Percentiles rank a stretch among this genome's conserved stretches.
Conservation (phyloP, 1,140 invertebrate genomes). For the Tyrophagus putrescentiae region DNA sequence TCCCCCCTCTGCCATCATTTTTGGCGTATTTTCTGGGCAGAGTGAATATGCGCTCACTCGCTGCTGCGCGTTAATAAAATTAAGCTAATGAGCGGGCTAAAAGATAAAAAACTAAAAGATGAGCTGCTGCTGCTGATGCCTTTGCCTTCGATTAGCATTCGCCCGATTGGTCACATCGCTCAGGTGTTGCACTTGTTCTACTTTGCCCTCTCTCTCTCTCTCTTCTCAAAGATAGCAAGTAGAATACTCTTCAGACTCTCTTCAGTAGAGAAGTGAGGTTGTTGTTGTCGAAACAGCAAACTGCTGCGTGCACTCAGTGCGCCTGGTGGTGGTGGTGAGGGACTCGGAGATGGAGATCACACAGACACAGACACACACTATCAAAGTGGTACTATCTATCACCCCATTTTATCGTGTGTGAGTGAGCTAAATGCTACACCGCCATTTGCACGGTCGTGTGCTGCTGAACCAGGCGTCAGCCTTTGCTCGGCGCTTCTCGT, state of each 20-base stretch:
- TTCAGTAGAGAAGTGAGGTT: background rate
- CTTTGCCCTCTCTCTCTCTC: background rate
- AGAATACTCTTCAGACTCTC: background rate
- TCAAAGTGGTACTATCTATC: background rate
- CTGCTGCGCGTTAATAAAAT: constrained; percentile 3
- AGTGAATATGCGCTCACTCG: background rate
- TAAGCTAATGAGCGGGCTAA: constrained; percentile 16
- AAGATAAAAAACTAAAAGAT: no score
- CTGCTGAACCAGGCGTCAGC: no score
- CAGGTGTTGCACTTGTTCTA: background rate
- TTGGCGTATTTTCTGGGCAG: background rate
- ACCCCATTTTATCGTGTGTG: background rate
- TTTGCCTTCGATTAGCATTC: constrained; percentile 2
- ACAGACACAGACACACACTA: background rate
- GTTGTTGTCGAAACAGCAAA: background rate
- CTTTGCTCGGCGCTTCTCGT: no score
- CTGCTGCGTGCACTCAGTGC: background rate
- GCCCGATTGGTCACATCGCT: background rate
- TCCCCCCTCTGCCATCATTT: background rate
- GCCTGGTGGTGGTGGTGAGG: background rate
- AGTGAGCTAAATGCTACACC: background rate
- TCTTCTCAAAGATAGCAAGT: background rate
- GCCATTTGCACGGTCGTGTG: background rate
- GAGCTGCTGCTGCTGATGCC: no score
- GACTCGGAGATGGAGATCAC: background rate